Percentiles rank a stretch among this genome's conserved stretches.
Conservation (phyloP, 1,140 invertebrate species). For the Bombus turneri region DNA sequence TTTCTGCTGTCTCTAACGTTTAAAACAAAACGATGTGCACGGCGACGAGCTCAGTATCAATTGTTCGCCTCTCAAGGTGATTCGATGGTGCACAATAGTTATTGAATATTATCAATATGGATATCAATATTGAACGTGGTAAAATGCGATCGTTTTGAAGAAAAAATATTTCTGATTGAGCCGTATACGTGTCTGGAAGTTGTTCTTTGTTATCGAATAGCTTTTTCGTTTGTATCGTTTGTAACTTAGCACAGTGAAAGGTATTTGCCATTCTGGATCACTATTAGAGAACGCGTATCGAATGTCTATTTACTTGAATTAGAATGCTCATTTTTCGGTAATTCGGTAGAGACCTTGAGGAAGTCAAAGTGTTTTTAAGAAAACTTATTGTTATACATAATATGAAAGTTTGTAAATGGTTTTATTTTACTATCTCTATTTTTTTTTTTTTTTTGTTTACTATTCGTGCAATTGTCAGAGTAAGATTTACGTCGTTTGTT, state of each 20-base stretch:
- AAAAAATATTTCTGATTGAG: slow-evolving; percentile 1
- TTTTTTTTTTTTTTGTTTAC: not conserved
- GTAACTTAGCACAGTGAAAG: slow-evolving; percentile 21
- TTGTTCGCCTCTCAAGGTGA: slow-evolving; percentile 15
- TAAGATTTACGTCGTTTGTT: not conserved
- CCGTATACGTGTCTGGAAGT: not conserved
- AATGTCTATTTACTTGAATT: not conserved
- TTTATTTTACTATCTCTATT: too few species aligned
- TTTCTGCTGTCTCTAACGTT: slow-evolving; percentile 2
- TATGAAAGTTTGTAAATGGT: not conserved
- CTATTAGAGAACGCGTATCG: not conserved
- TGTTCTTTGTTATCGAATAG: not conserved
- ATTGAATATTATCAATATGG: slow-evolving; percentile 9
- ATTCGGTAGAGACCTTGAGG: not conserved
- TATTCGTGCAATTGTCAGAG: not conserved
- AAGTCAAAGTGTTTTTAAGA: not conserved
- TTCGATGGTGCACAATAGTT: slow-evolving; percentile 1
- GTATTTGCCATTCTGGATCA: slow-evolving; percentile 17
- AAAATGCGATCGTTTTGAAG: not conserved
- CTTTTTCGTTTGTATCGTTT: not conserved
- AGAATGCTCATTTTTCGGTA: not conserved
- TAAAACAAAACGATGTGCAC: slow-evolving; percentile 11
- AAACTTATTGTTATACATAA: not conserved
- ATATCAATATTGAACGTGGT: slow-evolving; percentile 14
- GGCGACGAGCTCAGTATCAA: not conserved